These are phyloP conservation scores for Grapholita molesta DNA, from an alignment of 1,140 invertebrate species.

Conservation along the genomic window DNA sequence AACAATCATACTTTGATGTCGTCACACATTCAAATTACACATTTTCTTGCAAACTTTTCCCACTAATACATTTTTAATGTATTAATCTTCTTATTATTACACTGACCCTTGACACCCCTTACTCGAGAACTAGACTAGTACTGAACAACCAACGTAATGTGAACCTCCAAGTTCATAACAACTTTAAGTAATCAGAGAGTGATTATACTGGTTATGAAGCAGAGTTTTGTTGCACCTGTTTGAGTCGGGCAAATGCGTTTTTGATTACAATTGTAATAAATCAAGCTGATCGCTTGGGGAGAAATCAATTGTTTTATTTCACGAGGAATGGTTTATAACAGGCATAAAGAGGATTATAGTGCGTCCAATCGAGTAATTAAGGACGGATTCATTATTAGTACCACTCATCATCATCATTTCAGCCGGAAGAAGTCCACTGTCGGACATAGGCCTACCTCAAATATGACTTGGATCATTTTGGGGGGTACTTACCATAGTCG, in stretches of 20 bases:
- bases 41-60: not conserved
- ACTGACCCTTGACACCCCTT: not conserved
- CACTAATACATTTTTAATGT: not conserved
- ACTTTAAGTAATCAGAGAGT: not conserved
- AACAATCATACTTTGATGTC: not conserved
- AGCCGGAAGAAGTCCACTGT: no score
- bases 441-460: no score
- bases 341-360: not conserved
- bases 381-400: no score
- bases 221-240: not conserved
- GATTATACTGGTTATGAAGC: not conserved
- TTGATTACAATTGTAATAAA: not conserved
- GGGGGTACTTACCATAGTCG: no score
- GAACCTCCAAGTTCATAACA: not conserved
- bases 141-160: not conserved
- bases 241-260: not conserved
- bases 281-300: not conserved
- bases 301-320: not conserved
- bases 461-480: no score
- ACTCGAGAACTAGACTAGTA: not conserved
- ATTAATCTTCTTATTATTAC: not conserved
- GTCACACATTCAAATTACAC: not conserved
- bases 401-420: no score
- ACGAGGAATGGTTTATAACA: not conserved
- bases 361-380: no score